A percentile compares a stretch with the other conserved stretches of the same genome.
These are phyloP conservation scores for Tarsius wallacei DNA, from an alignment of 2,797 vertebrate genomes.

Conservation along the genomic window DNA sequence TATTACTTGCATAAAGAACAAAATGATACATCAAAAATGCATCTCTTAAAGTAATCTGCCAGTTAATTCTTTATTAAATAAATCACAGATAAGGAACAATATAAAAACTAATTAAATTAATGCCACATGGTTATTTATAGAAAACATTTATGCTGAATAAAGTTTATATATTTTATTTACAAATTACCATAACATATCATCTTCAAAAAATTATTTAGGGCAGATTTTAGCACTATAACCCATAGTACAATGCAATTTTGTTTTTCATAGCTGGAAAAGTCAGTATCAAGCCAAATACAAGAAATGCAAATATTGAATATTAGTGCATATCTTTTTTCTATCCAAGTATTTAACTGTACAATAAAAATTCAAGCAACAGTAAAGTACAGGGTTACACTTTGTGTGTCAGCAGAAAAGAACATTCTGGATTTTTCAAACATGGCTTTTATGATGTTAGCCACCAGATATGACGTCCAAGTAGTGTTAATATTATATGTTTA, in stretches of 20 bases:
- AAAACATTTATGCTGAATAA: constrained; percentile 18
- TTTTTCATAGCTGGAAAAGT: constrained; percentile 42
- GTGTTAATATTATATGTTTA: background rate
- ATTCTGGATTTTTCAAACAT: constrained; percentile 32
- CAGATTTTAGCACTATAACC: background rate
- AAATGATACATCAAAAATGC: background rate
- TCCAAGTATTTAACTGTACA: constrained; percentile 1
- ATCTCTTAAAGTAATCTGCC: background rate
- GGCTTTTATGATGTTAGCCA: constrained; percentile 45
- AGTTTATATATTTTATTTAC: background rate
- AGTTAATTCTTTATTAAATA: constrained; percentile 54
- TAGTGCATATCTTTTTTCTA: background rate
- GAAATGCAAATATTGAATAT: constrained; percentile 35
- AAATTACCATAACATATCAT: constrained; percentile 10
- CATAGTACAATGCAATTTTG: background rate
- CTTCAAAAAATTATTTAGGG: constrained; percentile 44
- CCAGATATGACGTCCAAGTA: background rate
- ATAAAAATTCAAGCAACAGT: constrained; percentile 2
- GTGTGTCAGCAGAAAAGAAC: background rate
- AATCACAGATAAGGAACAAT: constrained; percentile 3
- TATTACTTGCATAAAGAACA: background rate
- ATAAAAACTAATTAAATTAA: constrained; percentile 42
- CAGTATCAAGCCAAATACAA: constrained; percentile 24
- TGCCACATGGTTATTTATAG: background rate
- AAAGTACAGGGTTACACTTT: background rate